These are phyloP conservation scores for Lepetodrilus schrolli DNA, from an alignment of 2,888 invertebrate genomes.

Conservation along the genomic window DNA sequence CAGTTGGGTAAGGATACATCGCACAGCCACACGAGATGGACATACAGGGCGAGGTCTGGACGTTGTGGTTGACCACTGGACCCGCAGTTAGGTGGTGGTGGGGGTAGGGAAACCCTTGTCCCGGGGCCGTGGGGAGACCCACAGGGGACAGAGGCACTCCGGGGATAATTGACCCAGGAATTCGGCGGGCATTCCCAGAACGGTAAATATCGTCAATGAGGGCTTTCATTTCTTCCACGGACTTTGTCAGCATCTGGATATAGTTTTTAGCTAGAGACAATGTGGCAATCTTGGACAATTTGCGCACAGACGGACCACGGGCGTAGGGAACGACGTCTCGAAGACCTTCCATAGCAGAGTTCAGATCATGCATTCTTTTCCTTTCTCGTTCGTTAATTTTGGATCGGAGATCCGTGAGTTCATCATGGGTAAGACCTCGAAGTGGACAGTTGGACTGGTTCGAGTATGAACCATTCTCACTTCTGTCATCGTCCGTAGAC, in stretches of 20 bases:
- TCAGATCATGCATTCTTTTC: conserved; percentile 75
- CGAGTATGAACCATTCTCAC: not conserved
- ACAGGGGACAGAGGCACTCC: not conserved
- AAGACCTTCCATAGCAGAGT: conserved; percentile 70
- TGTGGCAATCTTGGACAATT: conserved; percentile 67
- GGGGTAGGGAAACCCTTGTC: not conserved
- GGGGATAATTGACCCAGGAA: not conserved
- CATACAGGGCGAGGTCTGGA: not conserved
- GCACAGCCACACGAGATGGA: conserved; percentile 20
- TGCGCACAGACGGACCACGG: conserved; percentile 60
- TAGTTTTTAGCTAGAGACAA: conserved; percentile 63
- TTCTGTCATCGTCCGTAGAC: not conserved
- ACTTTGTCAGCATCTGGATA: conserved; percentile 59
- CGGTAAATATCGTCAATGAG: conserved; percentile 56
- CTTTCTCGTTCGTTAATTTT: conserved; percentile 75
- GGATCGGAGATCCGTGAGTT: conserved; percentile 48
- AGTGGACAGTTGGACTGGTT: conserved; percentile 67
- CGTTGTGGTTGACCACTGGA: not conserved
- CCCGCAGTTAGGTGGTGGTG: not conserved
- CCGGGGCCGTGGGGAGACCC: not conserved
- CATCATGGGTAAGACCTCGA: conserved; percentile 77
- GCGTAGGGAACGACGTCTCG: conserved; percentile 68
- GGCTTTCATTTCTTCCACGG: conserved; percentile 60
- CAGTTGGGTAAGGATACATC: not conserved
- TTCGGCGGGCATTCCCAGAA: conserved; percentile 34